Conservation (phyloP, 2,888 invertebrate species). For the Nomada fucata region DNA sequence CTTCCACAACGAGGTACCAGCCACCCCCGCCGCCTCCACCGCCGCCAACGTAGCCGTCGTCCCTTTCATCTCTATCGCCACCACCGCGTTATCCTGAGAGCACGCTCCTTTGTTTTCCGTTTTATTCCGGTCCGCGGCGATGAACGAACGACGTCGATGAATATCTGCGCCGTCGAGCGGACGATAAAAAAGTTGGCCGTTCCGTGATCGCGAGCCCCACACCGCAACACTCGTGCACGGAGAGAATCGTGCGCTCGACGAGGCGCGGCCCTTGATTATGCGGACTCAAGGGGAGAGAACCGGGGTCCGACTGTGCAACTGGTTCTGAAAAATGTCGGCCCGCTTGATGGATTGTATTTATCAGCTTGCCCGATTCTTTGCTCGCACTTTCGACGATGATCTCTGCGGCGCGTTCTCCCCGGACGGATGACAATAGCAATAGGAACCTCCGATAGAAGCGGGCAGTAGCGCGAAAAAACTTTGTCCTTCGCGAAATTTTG, state of each 20-base stretch:
- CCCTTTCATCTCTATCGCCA: constrained; percentile 6
- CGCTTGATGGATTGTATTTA: too few species aligned
- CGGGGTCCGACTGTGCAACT: too few species aligned
- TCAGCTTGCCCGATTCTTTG: too few species aligned
- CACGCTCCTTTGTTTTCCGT: constrained; percentile 73
- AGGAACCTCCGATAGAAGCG: too few species aligned
- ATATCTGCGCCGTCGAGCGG: constrained; percentile 60
- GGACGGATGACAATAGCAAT: too few species aligned
- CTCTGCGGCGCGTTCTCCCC: too few species aligned
- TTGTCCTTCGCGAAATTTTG: too few species aligned
- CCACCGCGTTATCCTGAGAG: constrained; percentile 41
- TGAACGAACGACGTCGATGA: constrained; percentile 57
- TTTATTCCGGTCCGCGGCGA: constrained; percentile 63
- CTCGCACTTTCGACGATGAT: too few species aligned
- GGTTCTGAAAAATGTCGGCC: too few species aligned
- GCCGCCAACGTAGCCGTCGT: not conserved
- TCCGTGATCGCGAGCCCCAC: constrained; percentile 38
- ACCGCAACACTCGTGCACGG: constrained; percentile 31
- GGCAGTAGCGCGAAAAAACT: too few species aligned
- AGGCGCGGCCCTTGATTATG: constrained; percentile 9
- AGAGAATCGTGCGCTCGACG: not conserved
- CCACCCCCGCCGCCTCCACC: constrained; percentile 22
- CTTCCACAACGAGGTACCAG: constrained; percentile 64
- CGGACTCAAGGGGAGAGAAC: not conserved
- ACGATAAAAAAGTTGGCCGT: constrained; percentile 51